Evolutionary conservation across 2,113 vertebrate genomes (phyloP), one percentile per base, ranked within the genome.

Genomic region (Stomatorhinus ivindoensis): DNA sequence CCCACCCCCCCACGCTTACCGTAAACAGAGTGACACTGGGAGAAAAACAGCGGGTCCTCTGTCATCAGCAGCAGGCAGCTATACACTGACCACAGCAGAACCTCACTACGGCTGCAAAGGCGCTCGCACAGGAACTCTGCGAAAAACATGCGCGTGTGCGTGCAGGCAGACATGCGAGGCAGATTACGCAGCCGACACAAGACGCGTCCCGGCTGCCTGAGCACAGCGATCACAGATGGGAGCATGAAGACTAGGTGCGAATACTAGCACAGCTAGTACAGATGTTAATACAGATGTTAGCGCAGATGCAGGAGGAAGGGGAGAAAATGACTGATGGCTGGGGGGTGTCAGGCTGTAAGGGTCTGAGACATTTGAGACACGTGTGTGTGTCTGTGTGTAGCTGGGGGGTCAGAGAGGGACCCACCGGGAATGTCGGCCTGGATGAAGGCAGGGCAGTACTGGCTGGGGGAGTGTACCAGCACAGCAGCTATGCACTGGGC

Each of bases 21-120:
- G n/a, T 99, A 99, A 47, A 98, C 96, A 0, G 97, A 96, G 94
- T 99, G 97, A 92, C 97, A 99, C 94, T 98, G 97, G 0, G 97
- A 97, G 94, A 98, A 99, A 94, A 99, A 98, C 89, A 97, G 95
- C 0, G 94, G 94, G 53, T 99, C 97, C 90, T 98, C 96, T 2
- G 96, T 96, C 87, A 99, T 94, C 27, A 98, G 95, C 3, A 97
- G 92, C 93, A 99, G 92, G 91, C 97, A 97, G 92, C 92, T 97
- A 92, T 97, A 99, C 91, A 96, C 92, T 3, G 96, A 97, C 97
- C 97, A 98, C 93, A 97, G 92, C 44, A 99, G 94, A 86, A 95
- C 92, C 90, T 99, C 97, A 42, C 91, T 97, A 87, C 91, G 95
- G 87, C 96, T 95, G 3, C 91, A 95, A 50, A 98, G 94, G 90